A percentile compares a stretch with the other conserved stretches of the same genome.
Evolutionary conservation across 2,113 vertebrate species (phyloP).

Genomic region (Clarias batrachus): DNA sequence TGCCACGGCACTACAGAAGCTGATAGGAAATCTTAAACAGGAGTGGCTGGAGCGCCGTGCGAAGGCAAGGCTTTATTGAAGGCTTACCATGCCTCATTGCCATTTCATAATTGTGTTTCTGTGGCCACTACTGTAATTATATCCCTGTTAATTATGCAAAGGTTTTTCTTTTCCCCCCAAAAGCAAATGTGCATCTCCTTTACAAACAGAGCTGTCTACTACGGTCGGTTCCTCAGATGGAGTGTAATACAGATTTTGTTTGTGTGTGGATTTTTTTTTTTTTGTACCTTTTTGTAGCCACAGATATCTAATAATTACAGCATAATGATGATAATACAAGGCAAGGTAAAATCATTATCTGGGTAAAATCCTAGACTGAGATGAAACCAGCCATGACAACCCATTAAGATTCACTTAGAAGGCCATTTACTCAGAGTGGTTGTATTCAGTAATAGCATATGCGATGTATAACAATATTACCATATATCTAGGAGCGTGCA

Average conservation of each 20-base stretch:
- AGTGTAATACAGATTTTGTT: not conserved
- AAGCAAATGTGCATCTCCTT: not conserved
- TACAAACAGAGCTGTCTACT: not conserved
- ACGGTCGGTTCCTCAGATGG: not conserved
- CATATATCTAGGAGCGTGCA: slow-evolving; percentile 12
- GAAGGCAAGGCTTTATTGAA: not conserved
- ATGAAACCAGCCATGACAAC: not conserved
- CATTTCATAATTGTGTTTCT: not conserved
- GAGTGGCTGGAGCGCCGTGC: not conserved
- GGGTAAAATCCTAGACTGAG: not conserved
- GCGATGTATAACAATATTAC: slow-evolving; percentile 14
- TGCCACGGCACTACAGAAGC: not conserved
- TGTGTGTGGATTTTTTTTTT: no score
- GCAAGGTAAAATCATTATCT: not conserved
- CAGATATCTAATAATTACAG: not conserved
- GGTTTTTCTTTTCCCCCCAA: no score
- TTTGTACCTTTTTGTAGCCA: not conserved
- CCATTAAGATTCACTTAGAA: slow-evolving; percentile 19
- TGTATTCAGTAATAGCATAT: not conserved
- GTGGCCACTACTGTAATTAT: not conserved
- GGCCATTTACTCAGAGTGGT: not conserved
- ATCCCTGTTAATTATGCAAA: slow-evolving; percentile 1
- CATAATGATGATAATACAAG: not conserved
- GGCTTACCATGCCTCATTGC: not conserved
- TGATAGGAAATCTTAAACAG: slow-evolving; percentile 23